phyloP scores from a whole-genome alignment of 2,113 vertebrate species.

The Percina caprodes region DNA sequence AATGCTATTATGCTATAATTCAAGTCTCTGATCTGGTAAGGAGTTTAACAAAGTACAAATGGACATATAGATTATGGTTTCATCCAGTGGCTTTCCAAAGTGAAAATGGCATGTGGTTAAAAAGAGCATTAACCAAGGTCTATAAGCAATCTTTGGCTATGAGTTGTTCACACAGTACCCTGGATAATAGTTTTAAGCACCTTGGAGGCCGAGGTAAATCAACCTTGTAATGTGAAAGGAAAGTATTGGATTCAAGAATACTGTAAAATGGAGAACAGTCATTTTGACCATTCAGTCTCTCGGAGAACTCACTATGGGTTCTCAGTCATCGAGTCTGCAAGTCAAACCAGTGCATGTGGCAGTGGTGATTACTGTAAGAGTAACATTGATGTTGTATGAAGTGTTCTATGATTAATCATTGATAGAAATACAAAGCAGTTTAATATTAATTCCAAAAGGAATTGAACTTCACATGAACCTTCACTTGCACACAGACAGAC shows the following conservation, averaged over 20 bases:
- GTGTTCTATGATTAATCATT: constrained; percentile 37
- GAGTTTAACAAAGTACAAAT: not conserved
- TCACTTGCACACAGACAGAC: constrained; percentile 18
- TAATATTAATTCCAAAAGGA: constrained; percentile 44
- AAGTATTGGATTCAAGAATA: constrained; percentile 56
- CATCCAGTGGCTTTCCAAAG: not conserved
- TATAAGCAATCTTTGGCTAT: constrained; percentile 38
- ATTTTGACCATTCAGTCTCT: constrained; percentile 53
- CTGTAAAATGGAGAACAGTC: constrained; percentile 33
- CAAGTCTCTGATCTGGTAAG: not conserved
- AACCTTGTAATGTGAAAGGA: constrained; percentile 72
- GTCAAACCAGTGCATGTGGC: constrained; percentile 12
- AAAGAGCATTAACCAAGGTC: constrained; percentile 22
- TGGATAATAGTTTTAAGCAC: constrained; percentile 66
- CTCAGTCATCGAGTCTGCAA: constrained; percentile 37
- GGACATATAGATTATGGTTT: not conserved
- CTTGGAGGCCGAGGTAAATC: constrained; percentile 66
- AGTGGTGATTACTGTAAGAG: constrained; percentile 37
- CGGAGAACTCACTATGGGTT: not conserved
- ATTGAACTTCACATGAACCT: constrained; percentile 57
- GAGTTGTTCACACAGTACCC: constrained; percentile 43
- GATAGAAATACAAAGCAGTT: constrained; percentile 16
- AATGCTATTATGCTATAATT: not conserved
- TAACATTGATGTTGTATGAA: constrained; percentile 32
- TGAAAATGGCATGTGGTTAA: constrained; percentile 14